phyloP scores from a whole-genome alignment of 2,888 invertebrate species.

The Cenopis cana region DNA sequence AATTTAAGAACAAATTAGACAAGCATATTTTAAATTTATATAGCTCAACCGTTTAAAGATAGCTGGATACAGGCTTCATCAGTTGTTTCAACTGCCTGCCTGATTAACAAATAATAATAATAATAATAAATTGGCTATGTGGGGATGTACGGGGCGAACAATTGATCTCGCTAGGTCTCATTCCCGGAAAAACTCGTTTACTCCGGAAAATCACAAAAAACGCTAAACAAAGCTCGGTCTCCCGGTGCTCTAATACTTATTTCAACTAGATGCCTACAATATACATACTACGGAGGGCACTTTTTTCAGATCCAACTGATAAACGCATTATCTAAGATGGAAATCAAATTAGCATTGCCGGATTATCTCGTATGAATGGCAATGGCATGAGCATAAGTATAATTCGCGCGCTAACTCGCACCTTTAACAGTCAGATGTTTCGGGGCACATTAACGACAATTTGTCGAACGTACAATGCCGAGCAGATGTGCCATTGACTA shows the following conservation, averaged over 20 bases:
- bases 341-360: conserved; percentile 19
- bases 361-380: conserved; percentile 5
- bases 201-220: no score
- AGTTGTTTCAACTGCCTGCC: no score
- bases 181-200: no score
- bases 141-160: no score
- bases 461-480: conserved; percentile 24
- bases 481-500: conserved; percentile 34
- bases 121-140: no score
- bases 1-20: no score
- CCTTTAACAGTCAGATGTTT: conserved; percentile 32
- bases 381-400: not conserved
- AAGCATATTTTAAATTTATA: no score
- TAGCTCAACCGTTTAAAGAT: no score
- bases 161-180: no score
- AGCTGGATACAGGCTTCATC: no score
- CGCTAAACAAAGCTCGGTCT: no score
- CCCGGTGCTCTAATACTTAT: not conserved
- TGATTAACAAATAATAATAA: no score
- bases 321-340: not conserved
- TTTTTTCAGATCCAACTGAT: not conserved
- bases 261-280: not conserved
- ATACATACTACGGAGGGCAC: not conserved
- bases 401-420: conserved; percentile 16
- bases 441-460: conserved; percentile 29